Base-by-base conservation (phyloP, 2,113 vertebrate species). In the Craseonycteris thonglongyai region DNA sequence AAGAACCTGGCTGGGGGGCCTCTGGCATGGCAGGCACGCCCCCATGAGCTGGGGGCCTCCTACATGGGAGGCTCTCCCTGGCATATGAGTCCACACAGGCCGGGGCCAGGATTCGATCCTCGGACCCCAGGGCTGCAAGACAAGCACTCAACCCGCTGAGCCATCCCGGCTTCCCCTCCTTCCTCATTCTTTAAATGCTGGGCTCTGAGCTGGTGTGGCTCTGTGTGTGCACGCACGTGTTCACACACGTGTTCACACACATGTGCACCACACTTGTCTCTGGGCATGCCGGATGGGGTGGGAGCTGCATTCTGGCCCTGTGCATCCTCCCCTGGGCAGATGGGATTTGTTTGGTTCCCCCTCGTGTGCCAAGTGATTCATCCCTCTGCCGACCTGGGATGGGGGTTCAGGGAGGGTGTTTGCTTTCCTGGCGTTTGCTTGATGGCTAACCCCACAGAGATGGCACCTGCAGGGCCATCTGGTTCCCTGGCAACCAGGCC, bases 351-450 rank as follows among this genome's bases (percentile, higher is more conserved):
- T 90, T 47, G 16, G 51, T 63, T 84, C 40, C 24, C 24, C 75
- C 68, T 90, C 79, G 33, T 3, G 0, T 84, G 96, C 96, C 94
- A 95, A 83, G 78, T 97, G 97, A 97, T 91, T 97, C 97, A 97
- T 65, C 33, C n/a, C 72, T 63, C 22, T 35, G 19, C 65, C 30
- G n/a, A 45, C 1, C 0, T 3, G 85, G 81, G 76, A 58, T 18
- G 38, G 81, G n/a, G 71, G 54, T 5, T 47, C 1, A 2, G 30
- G 45, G 68, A 78, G 38, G 35, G 28, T 49, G 51, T 86, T 91
- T 86, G 45, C 68, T 85, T 45, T 84, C 69, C 87, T 42, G 5
- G n/a, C 14, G 1, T 72, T 82, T n/a, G 74, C 68, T 54, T 13
- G 21, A 35, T 14, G 87, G 49, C 40, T 47, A 80, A 59, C 30